A percentile compares a stretch with the other conserved stretches of the same genome.
These are phyloP conservation scores for Cheilosia urbana DNA, from an alignment of 2,888 invertebrate genomes.

Conservation along the genomic window DNA sequence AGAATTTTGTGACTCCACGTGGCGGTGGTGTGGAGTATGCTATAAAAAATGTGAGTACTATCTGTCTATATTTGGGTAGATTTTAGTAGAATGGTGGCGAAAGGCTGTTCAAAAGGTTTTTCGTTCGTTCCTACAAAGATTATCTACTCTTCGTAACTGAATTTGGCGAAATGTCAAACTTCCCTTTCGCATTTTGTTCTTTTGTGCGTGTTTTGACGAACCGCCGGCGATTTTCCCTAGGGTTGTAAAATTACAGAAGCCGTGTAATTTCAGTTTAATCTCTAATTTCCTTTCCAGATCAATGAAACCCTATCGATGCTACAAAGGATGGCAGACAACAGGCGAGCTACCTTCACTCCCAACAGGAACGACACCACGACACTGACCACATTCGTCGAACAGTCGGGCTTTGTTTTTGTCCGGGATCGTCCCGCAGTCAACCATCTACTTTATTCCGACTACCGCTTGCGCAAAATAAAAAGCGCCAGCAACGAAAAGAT, in stretches of 20 bases:
- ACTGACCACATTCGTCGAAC: conserved; percentile 84
- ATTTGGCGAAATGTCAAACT: too few relatives aligned
- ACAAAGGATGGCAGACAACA: conserved; percentile 80
- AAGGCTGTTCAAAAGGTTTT: too few relatives aligned
- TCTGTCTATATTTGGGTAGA: neutral
- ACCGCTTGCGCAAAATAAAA: conserved; percentile 86
- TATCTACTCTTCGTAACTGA: too few relatives aligned
- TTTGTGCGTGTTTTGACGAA: too few relatives aligned
- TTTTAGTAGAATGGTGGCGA: neutral
- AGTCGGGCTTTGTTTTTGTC: conserved; percentile 86
- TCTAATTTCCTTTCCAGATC: conserved; percentile 72
- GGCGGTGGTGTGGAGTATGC: conserved; percentile 89
- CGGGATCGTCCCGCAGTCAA: conserved; percentile 89
- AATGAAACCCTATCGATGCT: conserved; percentile 82
- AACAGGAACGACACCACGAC: conserved; percentile 82
- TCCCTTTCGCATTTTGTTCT: too few relatives aligned
- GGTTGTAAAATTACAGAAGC: too few relatives aligned
- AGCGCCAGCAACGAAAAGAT: conserved; percentile 86
- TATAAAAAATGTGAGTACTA: conserved; percentile 85
- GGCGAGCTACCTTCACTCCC: conserved; percentile 81
- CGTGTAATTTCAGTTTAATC: neutral
- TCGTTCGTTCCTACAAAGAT: too few relatives aligned
- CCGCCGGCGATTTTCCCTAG: too few relatives aligned
- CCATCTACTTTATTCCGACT: conserved; percentile 89
- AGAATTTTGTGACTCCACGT: conserved; percentile 88